phyloP scores from a whole-genome alignment of 2,113 vertebrate genomes.

The Perccottus glenii region DNA sequence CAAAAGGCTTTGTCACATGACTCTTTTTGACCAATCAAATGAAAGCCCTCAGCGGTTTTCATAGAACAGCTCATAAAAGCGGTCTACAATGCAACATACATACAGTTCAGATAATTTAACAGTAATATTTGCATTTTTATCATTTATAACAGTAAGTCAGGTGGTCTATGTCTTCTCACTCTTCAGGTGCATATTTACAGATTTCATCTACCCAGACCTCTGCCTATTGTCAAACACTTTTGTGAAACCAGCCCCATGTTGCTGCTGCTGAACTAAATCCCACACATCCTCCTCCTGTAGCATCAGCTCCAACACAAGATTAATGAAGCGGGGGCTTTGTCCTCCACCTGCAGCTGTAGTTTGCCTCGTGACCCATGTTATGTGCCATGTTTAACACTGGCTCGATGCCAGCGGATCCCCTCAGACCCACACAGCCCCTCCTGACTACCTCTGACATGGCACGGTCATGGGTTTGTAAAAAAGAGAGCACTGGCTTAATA shows the following conservation, averaged over 20 bases:
- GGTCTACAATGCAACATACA: too few species aligned
- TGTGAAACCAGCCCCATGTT: background rate
- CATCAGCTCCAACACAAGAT: background rate
- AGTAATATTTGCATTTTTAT: too few species aligned
- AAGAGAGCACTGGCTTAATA: background rate
- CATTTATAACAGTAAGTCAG: too few species aligned
- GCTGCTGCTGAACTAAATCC: background rate
- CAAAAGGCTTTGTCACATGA: too few species aligned
- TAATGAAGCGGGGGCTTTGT: background rate
- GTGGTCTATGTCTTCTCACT: too few species aligned
- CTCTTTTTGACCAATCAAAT: too few species aligned
- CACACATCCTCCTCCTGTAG: background rate
- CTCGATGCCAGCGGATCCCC: slow-evolving; percentile 7
- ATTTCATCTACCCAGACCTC: background rate
- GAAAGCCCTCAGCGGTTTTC: too few species aligned
- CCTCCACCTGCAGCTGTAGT: slow-evolving; percentile 13
- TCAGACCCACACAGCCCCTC: background rate
- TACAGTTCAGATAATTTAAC: too few species aligned
- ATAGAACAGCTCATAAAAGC: too few species aligned
- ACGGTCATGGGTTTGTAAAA: slow-evolving; percentile 23
- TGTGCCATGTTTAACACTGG: slow-evolving; percentile 7
- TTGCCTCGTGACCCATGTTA: slow-evolving; percentile 13
- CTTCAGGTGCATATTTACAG: too few species aligned
- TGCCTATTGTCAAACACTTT: background rate
- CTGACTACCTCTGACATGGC: slow-evolving; percentile 21